phyloP scores from a whole-genome alignment of 2,888 invertebrate genomes.

The Sepioteuthis lessoniana region DNA sequence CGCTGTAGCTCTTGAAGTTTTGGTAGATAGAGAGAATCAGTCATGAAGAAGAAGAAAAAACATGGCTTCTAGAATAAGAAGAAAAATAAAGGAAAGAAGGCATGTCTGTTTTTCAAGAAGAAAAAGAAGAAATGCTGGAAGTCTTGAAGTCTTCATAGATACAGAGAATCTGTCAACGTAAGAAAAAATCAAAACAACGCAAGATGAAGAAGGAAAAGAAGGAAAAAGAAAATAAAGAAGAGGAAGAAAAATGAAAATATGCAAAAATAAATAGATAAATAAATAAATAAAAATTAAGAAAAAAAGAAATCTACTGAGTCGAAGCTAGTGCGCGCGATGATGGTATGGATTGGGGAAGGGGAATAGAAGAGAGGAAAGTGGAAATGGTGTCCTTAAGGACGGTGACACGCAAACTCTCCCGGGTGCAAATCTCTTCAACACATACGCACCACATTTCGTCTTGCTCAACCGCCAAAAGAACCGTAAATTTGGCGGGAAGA shows the following conservation, averaged over 20 bases:
- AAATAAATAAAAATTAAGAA: background rate
- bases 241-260: background rate
- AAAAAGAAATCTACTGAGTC: too few relatives aligned
- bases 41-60: too few relatives aligned
- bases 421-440: conserved; percentile 33
- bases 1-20: too few relatives aligned
- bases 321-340: background rate
- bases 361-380: background rate
- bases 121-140: too few relatives aligned
- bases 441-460: background rate
- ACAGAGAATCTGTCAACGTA: background rate
- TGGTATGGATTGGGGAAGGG: background rate
- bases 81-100: too few relatives aligned
- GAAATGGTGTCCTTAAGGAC: background rate
- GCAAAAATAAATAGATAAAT: too few relatives aligned
- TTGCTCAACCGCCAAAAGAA: background rate
- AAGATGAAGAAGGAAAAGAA: background rate
- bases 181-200: background rate
- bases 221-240: background rate
- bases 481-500: too few relatives aligned
- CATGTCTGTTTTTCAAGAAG: too few relatives aligned
- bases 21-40: too few relatives aligned
- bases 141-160: too few relatives aligned
- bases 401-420: background rate
- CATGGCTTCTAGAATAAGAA: too few relatives aligned